Evolutionary conservation across 2,797 vertebrate species (phyloP).

Genomic region (Novumbra hubbsi): DNA sequence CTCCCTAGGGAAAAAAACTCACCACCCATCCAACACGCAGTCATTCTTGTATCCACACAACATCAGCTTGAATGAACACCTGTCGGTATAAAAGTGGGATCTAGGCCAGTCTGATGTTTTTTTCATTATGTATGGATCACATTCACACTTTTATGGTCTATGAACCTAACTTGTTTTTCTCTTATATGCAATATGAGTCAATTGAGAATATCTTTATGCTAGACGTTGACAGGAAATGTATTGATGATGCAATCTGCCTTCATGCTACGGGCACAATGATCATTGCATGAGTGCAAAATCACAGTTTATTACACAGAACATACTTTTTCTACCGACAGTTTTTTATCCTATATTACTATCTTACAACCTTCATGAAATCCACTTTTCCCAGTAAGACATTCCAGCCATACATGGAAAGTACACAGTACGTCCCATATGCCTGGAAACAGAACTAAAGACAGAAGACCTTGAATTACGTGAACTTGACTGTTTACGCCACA

Average conservation of each 20-base stretch:
- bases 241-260: not conserved
- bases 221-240: not conserved
- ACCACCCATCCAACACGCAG: not conserved
- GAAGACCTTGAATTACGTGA: slow-evolving; percentile 60
- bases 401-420: not conserved
- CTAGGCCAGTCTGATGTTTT: not conserved
- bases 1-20: slow-evolving; percentile 18
- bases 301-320: not conserved
- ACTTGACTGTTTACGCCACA: slow-evolving; percentile 47
- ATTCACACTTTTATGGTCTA: not conserved
- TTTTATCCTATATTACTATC: not conserved
- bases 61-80: not conserved
- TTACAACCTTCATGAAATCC: not conserved
- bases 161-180: not conserved
- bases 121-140: not conserved
- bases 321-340: not conserved
- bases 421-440: not conserved
- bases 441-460: slow-evolving; percentile 25
- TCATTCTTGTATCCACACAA: slow-evolving; percentile 12
- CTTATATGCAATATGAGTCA: not conserved
- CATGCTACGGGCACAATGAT: not conserved
- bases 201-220: no score
- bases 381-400: not conserved
- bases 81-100: not conserved
- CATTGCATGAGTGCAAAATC: not conserved